Percentiles rank a stretch among this genome's conserved stretches.
Conservation (phyloP, 2,797 vertebrate genomes). For the Mus caroli region DNA sequence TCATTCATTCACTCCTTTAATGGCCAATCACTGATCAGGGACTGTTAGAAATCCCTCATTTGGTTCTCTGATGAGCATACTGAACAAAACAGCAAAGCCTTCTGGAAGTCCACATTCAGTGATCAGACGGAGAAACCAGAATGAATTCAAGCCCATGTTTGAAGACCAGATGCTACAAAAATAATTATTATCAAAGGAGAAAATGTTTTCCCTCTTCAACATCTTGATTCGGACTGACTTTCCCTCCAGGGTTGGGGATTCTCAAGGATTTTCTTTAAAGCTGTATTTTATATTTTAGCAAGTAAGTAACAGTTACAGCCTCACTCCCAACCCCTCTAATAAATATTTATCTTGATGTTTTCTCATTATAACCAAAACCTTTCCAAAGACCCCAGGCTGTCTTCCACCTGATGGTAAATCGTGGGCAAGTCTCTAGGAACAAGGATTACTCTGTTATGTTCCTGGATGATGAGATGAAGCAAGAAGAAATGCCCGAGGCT, state of each 20-base stretch:
- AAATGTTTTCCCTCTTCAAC: background rate
- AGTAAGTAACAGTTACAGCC: background rate
- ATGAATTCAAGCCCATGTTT: background rate
- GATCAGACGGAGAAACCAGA: background rate
- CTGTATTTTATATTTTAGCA: background rate
- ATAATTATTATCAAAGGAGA: background rate
- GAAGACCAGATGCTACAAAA: background rate
- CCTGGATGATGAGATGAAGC: background rate
- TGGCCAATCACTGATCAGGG: rapidly evolving
- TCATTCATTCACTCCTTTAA: background rate
- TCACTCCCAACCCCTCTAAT: background rate
- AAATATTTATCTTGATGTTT: background rate
- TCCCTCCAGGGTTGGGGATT: background rate
- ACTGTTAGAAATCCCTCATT: background rate
- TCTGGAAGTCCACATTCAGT: background rate
- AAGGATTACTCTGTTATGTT: background rate
- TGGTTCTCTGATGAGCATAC: too few species aligned
- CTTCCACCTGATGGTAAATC: background rate
- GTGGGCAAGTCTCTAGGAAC: background rate
- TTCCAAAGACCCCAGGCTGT: background rate
- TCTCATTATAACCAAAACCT: background rate
- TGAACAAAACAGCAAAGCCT: background rate
- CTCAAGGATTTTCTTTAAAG: background rate
- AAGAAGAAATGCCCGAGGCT: background rate
- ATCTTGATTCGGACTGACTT: background rate